A percentile compares a stretch with the other conserved stretches of the same genome.
phyloP scores from a whole-genome alignment of 2,888 invertebrate genomes.

The Erebia epiphron region DNA sequence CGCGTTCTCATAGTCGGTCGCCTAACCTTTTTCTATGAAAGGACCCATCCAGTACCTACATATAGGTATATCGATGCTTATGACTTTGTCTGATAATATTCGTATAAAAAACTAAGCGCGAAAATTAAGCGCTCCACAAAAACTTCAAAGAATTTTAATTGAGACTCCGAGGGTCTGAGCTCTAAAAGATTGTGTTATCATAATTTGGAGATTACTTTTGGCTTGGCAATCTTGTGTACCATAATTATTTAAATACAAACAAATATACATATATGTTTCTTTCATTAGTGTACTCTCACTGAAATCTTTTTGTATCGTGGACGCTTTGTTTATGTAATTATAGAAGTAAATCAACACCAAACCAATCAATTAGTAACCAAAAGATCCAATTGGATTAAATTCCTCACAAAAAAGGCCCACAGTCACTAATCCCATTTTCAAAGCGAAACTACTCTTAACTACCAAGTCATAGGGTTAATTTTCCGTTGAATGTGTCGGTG shows the following conservation, averaged over 20 bases:
- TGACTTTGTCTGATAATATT: too few species aligned
- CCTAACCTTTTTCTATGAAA: too few species aligned
- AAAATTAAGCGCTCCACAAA: slow-evolving; percentile 38
- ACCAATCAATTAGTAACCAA: slow-evolving; percentile 74
- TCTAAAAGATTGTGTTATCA: slow-evolving; percentile 33
- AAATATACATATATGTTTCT: too few species aligned
- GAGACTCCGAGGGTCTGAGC: slow-evolving; percentile 33
- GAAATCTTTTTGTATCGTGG: not conserved
- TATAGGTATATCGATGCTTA: too few species aligned
- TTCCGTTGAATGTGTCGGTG: not conserved
- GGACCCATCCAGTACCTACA: too few species aligned
- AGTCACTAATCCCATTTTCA: not conserved
- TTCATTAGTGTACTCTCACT: too few species aligned
- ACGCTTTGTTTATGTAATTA: slow-evolving; percentile 30
- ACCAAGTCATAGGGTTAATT: not conserved
- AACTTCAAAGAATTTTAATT: slow-evolving; percentile 48
- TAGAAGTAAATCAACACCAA: slow-evolving; percentile 39
- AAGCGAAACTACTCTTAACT: not conserved
- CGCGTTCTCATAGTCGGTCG: too few species aligned
- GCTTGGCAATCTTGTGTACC: not conserved
- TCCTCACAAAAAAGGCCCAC: slow-evolving; percentile 48
- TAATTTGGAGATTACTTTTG: slow-evolving; percentile 18
- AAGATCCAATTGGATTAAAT: slow-evolving; percentile 63
- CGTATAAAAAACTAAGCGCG: too few species aligned
- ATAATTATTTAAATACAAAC: not conserved